phyloP scores from a whole-genome alignment of 2,888 invertebrate genomes.

The Dolomedes plantarius region DNA sequence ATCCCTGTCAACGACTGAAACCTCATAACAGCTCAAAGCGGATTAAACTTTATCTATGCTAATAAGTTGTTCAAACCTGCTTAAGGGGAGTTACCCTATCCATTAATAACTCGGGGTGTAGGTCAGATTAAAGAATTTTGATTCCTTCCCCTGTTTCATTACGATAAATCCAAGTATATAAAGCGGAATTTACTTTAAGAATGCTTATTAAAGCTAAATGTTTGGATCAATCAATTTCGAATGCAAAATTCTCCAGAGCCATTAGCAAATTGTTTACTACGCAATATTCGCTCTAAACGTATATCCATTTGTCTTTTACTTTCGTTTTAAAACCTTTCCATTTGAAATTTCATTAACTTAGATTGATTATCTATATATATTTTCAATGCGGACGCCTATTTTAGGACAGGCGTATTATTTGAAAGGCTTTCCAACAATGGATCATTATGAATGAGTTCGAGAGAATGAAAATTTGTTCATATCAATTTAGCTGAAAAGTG shows the following conservation, averaged over 20 bases:
- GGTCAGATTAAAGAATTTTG: too few relatives aligned
- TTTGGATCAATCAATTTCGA: not conserved
- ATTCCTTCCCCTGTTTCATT: too few relatives aligned
- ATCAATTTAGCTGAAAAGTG: not conserved
- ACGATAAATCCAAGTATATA: too few relatives aligned
- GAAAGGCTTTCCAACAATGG: not conserved
- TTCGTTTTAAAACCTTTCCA: not conserved
- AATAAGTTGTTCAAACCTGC: too few relatives aligned
- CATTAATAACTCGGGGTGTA: too few relatives aligned
- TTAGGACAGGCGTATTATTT: not conserved
- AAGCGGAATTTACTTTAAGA: too few relatives aligned
- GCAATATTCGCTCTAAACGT: not conserved
- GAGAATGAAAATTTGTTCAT: constrained; percentile 5
- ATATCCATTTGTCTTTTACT: not conserved
- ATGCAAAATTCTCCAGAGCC: not conserved
- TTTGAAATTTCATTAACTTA: not conserved
- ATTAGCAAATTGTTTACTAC: constrained; percentile 1
- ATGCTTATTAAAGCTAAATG: not conserved
- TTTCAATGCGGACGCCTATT: constrained; percentile 3
- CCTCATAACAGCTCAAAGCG: too few relatives aligned
- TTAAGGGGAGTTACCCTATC: too few relatives aligned
- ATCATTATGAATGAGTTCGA: not conserved
- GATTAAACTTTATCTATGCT: too few relatives aligned
- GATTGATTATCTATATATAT: not conserved
- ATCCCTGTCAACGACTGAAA: too few relatives aligned